Percentiles rank a stretch among this genome's conserved stretches.
Evolutionary conservation across 2,113 vertebrate genomes (phyloP).

Genomic region (Porphyrio hochstetteri): DNA sequence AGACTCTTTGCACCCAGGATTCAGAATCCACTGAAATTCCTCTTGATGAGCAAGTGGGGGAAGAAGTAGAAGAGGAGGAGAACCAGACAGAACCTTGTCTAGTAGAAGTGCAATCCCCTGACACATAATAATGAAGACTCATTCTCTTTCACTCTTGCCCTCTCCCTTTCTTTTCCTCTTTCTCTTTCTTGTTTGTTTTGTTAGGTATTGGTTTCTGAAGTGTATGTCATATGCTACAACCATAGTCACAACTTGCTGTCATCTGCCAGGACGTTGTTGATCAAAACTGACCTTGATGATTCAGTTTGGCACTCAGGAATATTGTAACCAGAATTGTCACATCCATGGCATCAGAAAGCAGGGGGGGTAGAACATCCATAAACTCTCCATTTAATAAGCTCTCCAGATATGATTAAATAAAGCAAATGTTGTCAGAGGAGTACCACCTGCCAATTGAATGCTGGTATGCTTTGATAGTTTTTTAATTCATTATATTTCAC

Average conservation of each 20-base stretch:
- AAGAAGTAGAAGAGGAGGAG: slow-evolving; percentile 82
- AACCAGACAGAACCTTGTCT: slow-evolving; percentile 78
- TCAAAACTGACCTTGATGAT: slow-evolving; percentile 85
- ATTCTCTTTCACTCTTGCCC: neutral
- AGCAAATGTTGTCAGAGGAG: slow-evolving; percentile 66
- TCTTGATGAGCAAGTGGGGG: slow-evolving; percentile 93
- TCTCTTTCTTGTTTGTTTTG: neutral
- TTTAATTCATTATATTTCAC: slow-evolving; percentile 46
- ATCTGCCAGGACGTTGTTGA: slow-evolving; percentile 80
- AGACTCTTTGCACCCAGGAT: slow-evolving; percentile 98
- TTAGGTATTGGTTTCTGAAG: slow-evolving; percentile 84
- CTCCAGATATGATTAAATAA: slow-evolving; percentile 29
- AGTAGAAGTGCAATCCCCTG: slow-evolving; percentile 78
- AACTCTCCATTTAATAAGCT: slow-evolving; percentile 26
- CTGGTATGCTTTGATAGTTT: slow-evolving; percentile 23
- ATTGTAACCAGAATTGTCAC: slow-evolving; percentile 78
- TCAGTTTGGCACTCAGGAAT: slow-evolving; percentile 98
- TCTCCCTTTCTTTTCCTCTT: neutral
- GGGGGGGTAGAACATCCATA: slow-evolving; percentile 43
- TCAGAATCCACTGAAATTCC: slow-evolving; percentile 98
- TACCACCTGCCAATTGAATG: slow-evolving; percentile 69
- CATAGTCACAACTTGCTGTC: slow-evolving; percentile 79
- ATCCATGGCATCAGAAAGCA: slow-evolving; percentile 63
- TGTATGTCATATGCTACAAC: slow-evolving; percentile 80
- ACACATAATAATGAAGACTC: slow-evolving; percentile 85